Evolutionary conservation across 1,140 invertebrate genomes (phyloP).

Genomic region (Sarcophaga bullata): DNA sequence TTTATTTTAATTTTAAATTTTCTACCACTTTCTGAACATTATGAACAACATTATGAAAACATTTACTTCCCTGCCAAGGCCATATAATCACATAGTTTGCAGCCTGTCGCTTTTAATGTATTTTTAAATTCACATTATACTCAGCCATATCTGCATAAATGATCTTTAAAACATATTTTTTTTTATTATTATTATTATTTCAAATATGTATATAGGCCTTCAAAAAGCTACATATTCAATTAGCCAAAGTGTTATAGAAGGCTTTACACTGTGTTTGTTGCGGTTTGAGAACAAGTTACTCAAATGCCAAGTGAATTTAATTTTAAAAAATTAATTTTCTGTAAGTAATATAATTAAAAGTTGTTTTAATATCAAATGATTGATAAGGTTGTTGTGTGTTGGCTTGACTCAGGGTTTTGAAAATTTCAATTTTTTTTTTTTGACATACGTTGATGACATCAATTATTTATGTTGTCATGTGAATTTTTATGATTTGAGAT

Average conservation of each 20-base stretch:
- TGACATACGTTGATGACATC: not conserved
- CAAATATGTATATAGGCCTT: too few relatives aligned
- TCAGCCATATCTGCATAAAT: too few relatives aligned
- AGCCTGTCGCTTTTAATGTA: too few relatives aligned
- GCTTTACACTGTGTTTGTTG: not conserved
- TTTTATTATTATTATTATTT: too few relatives aligned
- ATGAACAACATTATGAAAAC: too few relatives aligned
- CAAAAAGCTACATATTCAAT: not conserved
- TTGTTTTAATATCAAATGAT: constrained; percentile 15
- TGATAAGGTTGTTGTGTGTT: not conserved
- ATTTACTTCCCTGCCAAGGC: too few relatives aligned
- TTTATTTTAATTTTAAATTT: too few relatives aligned
- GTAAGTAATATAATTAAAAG: constrained; percentile 19
- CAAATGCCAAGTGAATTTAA: not conserved
- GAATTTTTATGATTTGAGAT: not conserved
- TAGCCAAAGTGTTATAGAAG: not conserved
- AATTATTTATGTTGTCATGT: constrained; percentile 8
- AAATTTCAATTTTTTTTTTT: not conserved
- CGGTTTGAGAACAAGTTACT: not conserved
- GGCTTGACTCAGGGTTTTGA: not conserved
- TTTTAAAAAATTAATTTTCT: constrained; percentile 21
- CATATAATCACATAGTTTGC: too few relatives aligned
- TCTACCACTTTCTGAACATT: too few relatives aligned
- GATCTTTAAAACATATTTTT: too few relatives aligned
- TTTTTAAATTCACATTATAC: too few relatives aligned